These are phyloP conservation scores for Hycleus phaleratus DNA, from an alignment of 1,140 invertebrate genomes.

Conservation along the genomic window DNA sequence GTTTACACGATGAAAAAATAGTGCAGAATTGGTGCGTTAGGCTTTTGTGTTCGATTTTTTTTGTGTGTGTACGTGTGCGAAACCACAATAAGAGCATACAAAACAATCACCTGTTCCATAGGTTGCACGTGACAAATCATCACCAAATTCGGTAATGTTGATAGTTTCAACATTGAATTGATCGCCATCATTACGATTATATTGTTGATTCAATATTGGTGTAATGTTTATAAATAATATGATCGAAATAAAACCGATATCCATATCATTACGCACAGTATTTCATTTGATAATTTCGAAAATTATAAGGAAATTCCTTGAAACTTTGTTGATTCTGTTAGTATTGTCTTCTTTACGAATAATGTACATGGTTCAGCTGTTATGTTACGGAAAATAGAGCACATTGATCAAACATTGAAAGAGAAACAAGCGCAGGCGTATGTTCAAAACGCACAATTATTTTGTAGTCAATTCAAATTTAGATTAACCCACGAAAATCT, in stretches of 20 bases:
- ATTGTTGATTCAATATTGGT: not conserved
- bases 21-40: not conserved
- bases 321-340: conserved; percentile 2
- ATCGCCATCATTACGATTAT: conserved; percentile 9
- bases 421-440: conserved; percentile 12
- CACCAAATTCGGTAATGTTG: too few species aligned
- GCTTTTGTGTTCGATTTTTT: not conserved
- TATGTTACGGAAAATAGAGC: not conserved
- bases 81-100: not conserved
- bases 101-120: conserved; percentile 28
- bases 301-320: conserved; percentile 1
- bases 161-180: conserved; percentile 4
- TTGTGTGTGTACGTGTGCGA: not conserved
- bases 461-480: too few species aligned
- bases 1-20: not conserved
- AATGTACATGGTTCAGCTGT: conserved; percentile 14
- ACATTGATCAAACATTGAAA: conserved; percentile 17
- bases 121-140: conserved; percentile 11
- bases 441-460: not conserved
- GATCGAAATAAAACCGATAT: not conserved
- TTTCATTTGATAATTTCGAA: not conserved
- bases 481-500: too few species aligned
- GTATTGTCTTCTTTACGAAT: conserved; percentile 4
- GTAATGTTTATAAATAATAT: conserved; percentile 1
- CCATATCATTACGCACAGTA: conserved; percentile 11